These are phyloP conservation scores for Rynchops niger DNA, from an alignment of 2,113 vertebrate genomes.

Conservation along the genomic window DNA sequence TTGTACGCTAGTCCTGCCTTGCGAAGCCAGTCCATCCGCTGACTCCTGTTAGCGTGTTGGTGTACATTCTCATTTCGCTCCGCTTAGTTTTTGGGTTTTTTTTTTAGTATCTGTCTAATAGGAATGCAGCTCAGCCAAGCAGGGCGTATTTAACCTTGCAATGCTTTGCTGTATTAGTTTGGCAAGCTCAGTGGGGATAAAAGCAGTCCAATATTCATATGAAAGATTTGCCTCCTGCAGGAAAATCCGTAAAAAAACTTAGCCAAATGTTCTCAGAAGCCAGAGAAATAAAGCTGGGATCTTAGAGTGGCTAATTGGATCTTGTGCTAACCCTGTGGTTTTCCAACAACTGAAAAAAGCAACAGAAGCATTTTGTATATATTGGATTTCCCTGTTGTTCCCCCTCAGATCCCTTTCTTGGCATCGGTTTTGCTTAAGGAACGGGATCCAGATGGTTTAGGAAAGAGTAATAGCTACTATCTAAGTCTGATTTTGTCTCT, in stretches of 20 bases:
- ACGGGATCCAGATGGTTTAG: neutral
- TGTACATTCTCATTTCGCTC: neutral
- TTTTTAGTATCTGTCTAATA: neutral
- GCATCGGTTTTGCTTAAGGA: neutral
- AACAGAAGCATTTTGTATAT: neutral
- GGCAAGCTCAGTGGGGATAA: neutral
- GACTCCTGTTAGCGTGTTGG: neutral
- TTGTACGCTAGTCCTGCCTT: neutral
- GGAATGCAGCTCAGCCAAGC: neutral
- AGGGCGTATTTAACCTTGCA: neutral
- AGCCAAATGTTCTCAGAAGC: neutral
- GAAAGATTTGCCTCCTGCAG: neutral
- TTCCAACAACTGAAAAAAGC: neutral
- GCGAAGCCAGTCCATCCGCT: neutral
- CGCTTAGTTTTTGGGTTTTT: neutral
- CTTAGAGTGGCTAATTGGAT: neutral
- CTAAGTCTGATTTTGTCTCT: neutral
- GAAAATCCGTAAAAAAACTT: neutral
- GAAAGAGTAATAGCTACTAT: neutral
- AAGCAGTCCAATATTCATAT: neutral
- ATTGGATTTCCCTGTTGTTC: neutral
- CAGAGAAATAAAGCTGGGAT: neutral
- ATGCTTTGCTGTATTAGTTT: neutral
- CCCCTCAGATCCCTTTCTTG: neutral
- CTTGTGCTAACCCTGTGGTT: neutral